Conservation (phyloP, 2,113 vertebrate genomes). For the Albula glossodonta region DNA sequence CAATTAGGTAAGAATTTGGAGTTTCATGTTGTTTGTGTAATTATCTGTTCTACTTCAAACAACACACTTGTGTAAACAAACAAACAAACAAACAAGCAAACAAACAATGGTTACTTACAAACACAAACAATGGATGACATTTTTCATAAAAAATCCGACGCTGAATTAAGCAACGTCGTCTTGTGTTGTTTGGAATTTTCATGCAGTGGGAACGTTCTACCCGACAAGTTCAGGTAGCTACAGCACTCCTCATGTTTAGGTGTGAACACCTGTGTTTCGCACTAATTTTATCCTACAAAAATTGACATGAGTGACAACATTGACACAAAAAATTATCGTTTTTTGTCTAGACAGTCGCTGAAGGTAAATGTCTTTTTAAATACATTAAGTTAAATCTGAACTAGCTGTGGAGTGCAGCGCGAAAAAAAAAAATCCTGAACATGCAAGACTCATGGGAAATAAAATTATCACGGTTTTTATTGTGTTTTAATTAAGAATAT, state of each 20-base stretch:
- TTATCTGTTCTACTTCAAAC: conserved; percentile 1
- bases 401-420: not conserved
- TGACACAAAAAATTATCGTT: too few relatives aligned
- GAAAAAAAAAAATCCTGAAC: not conserved
- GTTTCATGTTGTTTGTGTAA: not conserved
- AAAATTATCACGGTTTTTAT: not conserved
- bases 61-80: not conserved
- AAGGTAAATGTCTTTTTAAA: too few relatives aligned
- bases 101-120: not conserved
- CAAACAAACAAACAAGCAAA: not conserved
- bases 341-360: too few relatives aligned
- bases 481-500: not conserved
- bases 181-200: not conserved
- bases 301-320: too few relatives aligned
- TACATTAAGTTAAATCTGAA: not conserved
- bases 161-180: not conserved
- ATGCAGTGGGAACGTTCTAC: not conserved
- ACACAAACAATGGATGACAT: not conserved
- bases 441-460: not conserved
- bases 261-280: too few relatives aligned
- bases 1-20: conserved; percentile 74
- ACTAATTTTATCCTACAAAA: too few relatives aligned
- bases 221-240: conserved; percentile 1
- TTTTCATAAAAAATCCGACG: not conserved
- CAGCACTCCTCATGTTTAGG: not conserved